Percentiles rank a stretch among this genome's conserved stretches.
Evolutionary conservation across 2,888 invertebrate genomes (phyloP).

Genomic region (Latrodectus elegans): DNA sequence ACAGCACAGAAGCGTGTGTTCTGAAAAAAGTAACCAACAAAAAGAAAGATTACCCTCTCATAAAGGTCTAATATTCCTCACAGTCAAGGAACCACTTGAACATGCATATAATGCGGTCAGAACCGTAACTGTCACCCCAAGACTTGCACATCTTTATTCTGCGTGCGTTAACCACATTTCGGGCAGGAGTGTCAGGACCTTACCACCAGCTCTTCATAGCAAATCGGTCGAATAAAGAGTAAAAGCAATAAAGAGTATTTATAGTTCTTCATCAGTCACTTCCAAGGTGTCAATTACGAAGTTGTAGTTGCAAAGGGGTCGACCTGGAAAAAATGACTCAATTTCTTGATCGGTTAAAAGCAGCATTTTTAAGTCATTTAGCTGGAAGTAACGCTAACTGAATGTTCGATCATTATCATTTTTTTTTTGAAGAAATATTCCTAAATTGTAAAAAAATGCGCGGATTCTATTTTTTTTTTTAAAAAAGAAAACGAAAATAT

Average conservation of each 20-base stretch:
- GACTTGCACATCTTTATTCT: conserved; percentile 31
- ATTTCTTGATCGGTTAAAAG: conserved; percentile 26
- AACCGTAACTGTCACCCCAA: conserved; percentile 33
- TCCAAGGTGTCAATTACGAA: conserved; percentile 44
- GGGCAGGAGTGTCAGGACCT: conserved; percentile 25
- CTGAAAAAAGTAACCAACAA: no score
- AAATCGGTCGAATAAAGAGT: background rate
- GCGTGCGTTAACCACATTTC: background rate
- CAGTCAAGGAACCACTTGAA: background rate
- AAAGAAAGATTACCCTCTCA: no score
- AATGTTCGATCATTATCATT: no score
- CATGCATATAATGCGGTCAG: conserved; percentile 3
- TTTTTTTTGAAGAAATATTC: no score
- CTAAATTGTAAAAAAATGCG: no score
- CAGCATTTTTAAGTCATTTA: background rate
- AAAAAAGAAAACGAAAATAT: no score
- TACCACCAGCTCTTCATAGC: conserved; percentile 4
- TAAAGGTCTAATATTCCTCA: no score
- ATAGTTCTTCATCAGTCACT: conserved; percentile 19
- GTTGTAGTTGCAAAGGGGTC: conserved; percentile 7
- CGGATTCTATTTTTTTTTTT: no score
- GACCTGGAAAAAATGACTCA: conserved; percentile 4
- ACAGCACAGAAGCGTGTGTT: no score
- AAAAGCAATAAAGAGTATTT: background rate
- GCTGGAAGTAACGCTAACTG: no score